Evolutionary conservation across 2,113 vertebrate genomes (phyloP).

Genomic region (Drymodes brunneopygia): DNA sequence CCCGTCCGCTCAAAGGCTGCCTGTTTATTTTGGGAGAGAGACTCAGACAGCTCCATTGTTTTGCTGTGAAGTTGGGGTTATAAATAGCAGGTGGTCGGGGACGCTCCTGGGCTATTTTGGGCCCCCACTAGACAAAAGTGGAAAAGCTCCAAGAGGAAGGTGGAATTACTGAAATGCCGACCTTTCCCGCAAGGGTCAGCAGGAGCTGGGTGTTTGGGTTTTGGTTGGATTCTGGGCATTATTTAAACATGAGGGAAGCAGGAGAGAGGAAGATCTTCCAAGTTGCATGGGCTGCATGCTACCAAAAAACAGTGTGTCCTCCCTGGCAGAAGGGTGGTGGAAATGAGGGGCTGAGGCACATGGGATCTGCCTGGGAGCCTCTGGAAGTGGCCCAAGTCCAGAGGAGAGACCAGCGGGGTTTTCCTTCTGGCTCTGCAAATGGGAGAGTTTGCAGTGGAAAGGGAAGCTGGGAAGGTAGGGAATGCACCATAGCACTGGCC

Average conservation of each 20-base stretch:
- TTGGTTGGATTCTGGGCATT: conserved; percentile 11
- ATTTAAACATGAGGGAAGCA: background rate
- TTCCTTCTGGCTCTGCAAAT: background rate
- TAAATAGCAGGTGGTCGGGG: conserved; percentile 68
- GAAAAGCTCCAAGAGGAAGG: conserved; percentile 66
- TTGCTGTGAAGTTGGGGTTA: conserved; percentile 36
- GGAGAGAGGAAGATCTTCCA: background rate
- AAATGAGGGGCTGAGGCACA: background rate
- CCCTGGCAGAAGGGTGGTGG: background rate
- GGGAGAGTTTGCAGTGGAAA: background rate
- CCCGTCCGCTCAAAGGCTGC: conserved; percentile 54
- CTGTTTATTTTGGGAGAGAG: conserved; percentile 68
- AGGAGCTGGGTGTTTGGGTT: background rate
- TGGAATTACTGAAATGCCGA: conserved; percentile 58
- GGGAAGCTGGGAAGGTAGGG: background rate
- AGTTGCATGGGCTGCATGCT: background rate
- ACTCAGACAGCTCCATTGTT: conserved; percentile 66
- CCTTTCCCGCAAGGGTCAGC: conserved; percentile 47
- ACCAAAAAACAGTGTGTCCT: background rate
- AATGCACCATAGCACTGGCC: background rate
- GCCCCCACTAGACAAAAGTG: conserved; percentile 63
- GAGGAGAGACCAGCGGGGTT: background rate
- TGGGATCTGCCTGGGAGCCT: background rate
- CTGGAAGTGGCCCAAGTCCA: background rate
- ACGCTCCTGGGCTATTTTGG: conserved; percentile 50